Base-by-base conservation (phyloP, 2,113 vertebrate genomes). In the Regulus satrapa region DNA sequence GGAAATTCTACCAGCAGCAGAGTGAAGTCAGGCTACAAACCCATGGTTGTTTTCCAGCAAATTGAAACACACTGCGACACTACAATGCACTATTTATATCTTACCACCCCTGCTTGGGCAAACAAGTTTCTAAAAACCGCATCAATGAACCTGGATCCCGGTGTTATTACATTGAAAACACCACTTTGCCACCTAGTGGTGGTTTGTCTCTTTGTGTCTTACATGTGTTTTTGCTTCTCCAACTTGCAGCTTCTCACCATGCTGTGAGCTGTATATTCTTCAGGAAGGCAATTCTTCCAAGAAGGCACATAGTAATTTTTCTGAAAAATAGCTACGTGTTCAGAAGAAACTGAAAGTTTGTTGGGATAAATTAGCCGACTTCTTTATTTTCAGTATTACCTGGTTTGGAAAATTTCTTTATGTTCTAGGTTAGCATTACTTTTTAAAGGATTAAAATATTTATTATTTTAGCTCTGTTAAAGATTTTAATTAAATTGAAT, bases 171-270 rank as follows among this genome's bases (percentile, higher is more conserved):
- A 92, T 87, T 51, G 58, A 55, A 97, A 98, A 96, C 94, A 54
- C 86, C 52, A 68, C 67, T 97, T 95, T 97, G 98, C 97, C 98
- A 97, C 93, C 98, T 98, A 94, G 97, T 96, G 98, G 97, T 95
- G 55, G 2, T 31, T 78, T 45, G 17, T 79, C 15, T 4, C 38
- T 61, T 46, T 64, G 5, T 20, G 41, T 6, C 21, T 41, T 32
- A 3, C 3, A 0, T 3, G 4, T 16, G 3, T 5, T 71, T 68
- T n/a, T 48, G 29, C 28, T 76, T 66, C 41, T 28, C 36, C 19
- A 31, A 7, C 11, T 58, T 68, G 19, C 1, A 3, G 31, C 28
- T 55, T 49, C 32, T 45, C 31, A 10, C 6, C 1, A 1, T 52
- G 26, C 15, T 74, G 36, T 14, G 34, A 41, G 8, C 12, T 48